Base-by-base conservation (phyloP, 2,797 vertebrate genomes). In the Lerista edwardsae region DNA sequence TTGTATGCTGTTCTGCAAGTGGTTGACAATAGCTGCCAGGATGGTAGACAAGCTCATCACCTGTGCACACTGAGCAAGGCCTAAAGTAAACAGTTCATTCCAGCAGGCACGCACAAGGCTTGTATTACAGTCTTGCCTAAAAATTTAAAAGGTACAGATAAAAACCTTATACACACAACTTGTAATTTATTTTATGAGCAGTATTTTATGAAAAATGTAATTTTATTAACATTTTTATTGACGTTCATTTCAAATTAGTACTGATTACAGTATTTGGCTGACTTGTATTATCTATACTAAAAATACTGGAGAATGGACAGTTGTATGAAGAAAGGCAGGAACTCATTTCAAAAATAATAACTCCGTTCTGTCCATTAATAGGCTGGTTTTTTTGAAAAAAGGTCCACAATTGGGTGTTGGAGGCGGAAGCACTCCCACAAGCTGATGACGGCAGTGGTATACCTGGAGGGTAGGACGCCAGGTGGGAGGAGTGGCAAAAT, bases 11-110 rank as follows among this genome's bases (percentile, higher is more conserved):
- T 97, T 98, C 91, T 99, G 98, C 41, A 99, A 97, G 86, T 99
- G 98, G 95, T 98, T 99, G 93, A 99, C 97, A 86, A 99, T 99
- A 74, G 99, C 99, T 0, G 98, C 96, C 21, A 99, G 96, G 93
- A 99, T 99, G 68, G 99, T 99, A 3, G 99, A 99, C 62, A 99
- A 96, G 84, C 97, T 99, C 99, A 99, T 99, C 93, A 99, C 97
- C 83, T 99, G 98, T 47, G 99, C 96, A 39, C 98, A 99, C 94
- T 99, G 98, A 79, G 98, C 98, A 67, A 99, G 96, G 59, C 98
- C 99, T 21, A 99, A 94, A 39, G 98, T 99, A 85, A 99, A 99
- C 78, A 99, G 96, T 92, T 99, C 99, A 0, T 99, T 99, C 99
- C 99, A 99, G 94, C 99, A 99, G 88, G 98, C 98, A 27, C 98